Conservation (phyloP, 64 coral and sea anemone genomes). For the Pocillopora verrucosa region DNA sequence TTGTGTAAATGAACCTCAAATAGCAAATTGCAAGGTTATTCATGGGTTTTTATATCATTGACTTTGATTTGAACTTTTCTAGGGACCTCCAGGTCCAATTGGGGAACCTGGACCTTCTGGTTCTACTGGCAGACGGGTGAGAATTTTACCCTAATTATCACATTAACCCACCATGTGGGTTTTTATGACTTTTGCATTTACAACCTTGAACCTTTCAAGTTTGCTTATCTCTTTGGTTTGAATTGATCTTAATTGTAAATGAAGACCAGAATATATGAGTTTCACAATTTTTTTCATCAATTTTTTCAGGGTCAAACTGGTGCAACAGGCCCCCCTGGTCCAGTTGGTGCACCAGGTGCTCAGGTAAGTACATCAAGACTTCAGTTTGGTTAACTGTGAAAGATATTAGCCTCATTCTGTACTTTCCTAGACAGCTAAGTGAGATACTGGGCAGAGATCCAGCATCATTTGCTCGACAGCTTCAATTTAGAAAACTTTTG, state of each 20-base stretch:
- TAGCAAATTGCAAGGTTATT: background rate
- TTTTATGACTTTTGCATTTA: no score
- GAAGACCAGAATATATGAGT: background rate
- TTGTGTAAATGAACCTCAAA: background rate
- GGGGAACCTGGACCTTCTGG: background rate
- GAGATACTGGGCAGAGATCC: no score
- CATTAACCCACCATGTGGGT: no score
- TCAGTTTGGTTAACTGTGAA: no score
- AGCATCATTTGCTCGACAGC: no score
- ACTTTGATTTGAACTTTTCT: background rate
- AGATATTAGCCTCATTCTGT: no score
- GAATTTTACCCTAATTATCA: background rate
- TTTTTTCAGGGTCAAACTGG: constrained; percentile 5
- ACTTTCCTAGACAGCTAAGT: no score
- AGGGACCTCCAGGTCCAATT: background rate
- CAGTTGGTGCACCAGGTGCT: background rate
- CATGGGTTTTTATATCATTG: background rate
- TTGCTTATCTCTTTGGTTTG: no score
- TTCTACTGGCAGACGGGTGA: constrained; percentile 9
- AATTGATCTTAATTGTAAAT: background rate
- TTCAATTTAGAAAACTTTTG: no score
- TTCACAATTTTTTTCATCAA: background rate
- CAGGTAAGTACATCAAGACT: background rate
- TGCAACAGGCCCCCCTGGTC: background rate
- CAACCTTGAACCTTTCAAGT: background rate